Conservation (phyloP, 2,888 invertebrate genomes). For the Zelleria hepariella region DNA sequence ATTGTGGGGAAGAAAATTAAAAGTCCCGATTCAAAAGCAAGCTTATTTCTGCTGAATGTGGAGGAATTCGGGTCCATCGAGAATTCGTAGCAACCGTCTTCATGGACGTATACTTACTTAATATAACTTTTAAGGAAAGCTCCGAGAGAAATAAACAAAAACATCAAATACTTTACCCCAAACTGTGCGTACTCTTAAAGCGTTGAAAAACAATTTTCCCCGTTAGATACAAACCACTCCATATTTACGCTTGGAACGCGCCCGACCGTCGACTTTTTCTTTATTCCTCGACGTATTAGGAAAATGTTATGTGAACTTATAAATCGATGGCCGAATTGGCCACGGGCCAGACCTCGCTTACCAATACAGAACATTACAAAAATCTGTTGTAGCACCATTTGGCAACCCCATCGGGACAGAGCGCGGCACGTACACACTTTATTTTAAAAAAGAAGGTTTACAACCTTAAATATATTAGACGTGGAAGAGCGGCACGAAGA, state of each 20-base stretch:
- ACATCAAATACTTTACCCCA: neutral
- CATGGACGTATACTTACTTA: neutral
- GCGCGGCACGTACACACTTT: constrained; percentile 56
- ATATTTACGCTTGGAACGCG: neutral
- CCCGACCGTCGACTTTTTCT: neutral
- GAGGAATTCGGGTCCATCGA: neutral
- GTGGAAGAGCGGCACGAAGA: constrained; percentile 22
- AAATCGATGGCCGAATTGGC: constrained; percentile 69
- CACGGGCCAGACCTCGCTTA: constrained; percentile 54
- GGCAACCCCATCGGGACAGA: constrained; percentile 37
- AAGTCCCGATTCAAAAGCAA: neutral
- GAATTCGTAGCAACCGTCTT: neutral
- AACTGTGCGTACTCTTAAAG: neutral
- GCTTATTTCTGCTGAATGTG: neutral
- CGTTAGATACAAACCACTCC: neutral
- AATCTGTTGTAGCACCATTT: constrained; percentile 68
- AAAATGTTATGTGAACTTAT: constrained; percentile 58
- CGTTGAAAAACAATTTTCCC: neutral
- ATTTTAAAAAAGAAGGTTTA: constrained; percentile 45
- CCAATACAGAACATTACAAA: constrained; percentile 67
- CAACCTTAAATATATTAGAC: constrained; percentile 29
- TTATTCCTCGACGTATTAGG: constrained; percentile 12
- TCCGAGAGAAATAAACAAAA: neutral
- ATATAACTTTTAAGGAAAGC: neutral
- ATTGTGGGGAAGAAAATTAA: neutral